phyloP scores from a whole-genome alignment of 2,113 vertebrate genomes.

The Damaliscus lunatus region DNA sequence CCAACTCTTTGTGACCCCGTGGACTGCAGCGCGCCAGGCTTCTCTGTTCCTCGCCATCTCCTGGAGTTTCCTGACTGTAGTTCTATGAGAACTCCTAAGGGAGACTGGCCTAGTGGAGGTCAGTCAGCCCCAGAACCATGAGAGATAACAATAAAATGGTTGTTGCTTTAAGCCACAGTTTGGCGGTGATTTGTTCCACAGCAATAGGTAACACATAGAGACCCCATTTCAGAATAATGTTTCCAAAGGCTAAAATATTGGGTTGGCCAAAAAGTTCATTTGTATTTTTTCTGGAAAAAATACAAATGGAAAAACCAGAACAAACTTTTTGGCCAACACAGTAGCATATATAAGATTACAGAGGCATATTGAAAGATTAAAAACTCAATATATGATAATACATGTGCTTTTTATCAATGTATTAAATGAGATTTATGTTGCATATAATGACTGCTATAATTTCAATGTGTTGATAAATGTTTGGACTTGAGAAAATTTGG shows the following conservation, averaged over 20 bases:
- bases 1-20: neutral
- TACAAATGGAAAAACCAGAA: neutral
- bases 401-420: neutral
- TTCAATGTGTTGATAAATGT: neutral
- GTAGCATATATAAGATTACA: neutral
- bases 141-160: neutral
- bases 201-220: neutral
- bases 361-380: neutral
- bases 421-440: neutral
- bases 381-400: neutral
- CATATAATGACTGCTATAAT: neutral
- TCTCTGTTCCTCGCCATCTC: neutral
- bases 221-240: neutral
- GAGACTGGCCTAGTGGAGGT: neutral
- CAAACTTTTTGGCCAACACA: neutral
- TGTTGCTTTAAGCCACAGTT: neutral
- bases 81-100: neutral
- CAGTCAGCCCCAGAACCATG: neutral
- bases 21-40: neutral
- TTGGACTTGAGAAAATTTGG: neutral
- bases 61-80: neutral
- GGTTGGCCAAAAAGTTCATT: neutral
- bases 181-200: neutral
- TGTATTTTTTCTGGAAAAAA: neutral
- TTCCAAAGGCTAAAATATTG: neutral